Evolutionary conservation across 64 coral and sea anemone genomes (phyloP).

Genomic region (Montipora foliosa): DNA sequence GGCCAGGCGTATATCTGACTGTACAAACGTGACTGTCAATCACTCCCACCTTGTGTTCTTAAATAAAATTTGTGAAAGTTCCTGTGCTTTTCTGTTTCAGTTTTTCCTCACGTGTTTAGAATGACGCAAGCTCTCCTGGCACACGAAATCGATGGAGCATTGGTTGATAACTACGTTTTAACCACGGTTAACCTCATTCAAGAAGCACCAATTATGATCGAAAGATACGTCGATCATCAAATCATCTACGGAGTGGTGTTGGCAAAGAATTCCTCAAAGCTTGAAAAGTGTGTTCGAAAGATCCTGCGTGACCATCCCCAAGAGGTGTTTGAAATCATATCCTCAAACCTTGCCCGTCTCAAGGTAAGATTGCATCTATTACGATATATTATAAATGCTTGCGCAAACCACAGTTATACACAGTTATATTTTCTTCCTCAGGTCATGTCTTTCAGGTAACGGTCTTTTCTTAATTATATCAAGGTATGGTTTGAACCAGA

Average conservation of each 20-base stretch:
- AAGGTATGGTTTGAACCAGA: no score
- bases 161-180: conserved; percentile 93
- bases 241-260: conserved; percentile 80
- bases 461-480: no score
- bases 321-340: conserved; percentile 89
- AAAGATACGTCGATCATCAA: conserved; percentile 85
- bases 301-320: conserved; percentile 82
- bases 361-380: conserved; percentile 33
- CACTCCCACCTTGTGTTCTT: no score
- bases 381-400: background rate
- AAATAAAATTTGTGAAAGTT: background rate
- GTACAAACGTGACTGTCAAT: no score
- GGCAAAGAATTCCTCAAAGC: conserved; percentile 64
- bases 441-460: no score
- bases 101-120: conserved; percentile 76
- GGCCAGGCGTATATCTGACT: no score
- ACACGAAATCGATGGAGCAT: conserved; percentile 76
- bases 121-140: conserved; percentile 80
- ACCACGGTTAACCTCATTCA: conserved; percentile 78
- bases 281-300: conserved; percentile 78
- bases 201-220: conserved; percentile 84
- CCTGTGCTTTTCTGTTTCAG: conserved; percentile 13
- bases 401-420: no score
- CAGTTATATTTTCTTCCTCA: no score
- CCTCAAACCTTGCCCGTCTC: conserved; percentile 66